phyloP scores from a whole-genome alignment of 2,888 invertebrate species.

The Cryptosula pallasiana region DNA sequence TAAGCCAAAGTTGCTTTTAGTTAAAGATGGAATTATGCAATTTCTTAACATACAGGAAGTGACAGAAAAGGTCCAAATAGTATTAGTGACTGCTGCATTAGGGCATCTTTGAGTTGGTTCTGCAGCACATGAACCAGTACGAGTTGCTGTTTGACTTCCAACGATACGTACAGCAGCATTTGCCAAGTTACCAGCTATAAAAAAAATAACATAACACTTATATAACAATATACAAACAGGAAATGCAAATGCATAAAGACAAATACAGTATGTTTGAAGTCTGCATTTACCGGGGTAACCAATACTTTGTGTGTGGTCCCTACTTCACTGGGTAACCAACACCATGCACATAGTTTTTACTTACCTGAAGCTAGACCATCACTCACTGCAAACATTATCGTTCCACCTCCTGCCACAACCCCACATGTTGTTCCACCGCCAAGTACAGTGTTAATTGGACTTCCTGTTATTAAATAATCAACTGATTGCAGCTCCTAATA shows the following conservation, averaged over 20 bases:
- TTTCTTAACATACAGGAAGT: slow-evolving; percentile 9
- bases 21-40: too few relatives aligned
- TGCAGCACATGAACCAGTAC: background rate
- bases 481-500: too few relatives aligned
- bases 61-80: slow-evolving; percentile 10
- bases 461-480: too few relatives aligned
- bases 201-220: too few relatives aligned
- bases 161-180: background rate
- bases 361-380: background rate
- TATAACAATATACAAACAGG: too few relatives aligned
- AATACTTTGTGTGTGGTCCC: too few relatives aligned
- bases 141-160: slow-evolving; percentile 1
- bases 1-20: too few relatives aligned
- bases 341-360: too few relatives aligned
- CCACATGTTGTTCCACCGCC: background rate
- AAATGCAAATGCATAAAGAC: too few relatives aligned
- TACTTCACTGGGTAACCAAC: too few relatives aligned
- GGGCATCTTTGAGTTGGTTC: background rate
- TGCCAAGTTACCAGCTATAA: background rate
- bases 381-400: background rate
- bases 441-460: background rate
- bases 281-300: too few relatives aligned
- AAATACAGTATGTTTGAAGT: too few relatives aligned
- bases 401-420: background rate
- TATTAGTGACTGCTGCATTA: background rate